Evolutionary conservation across 2,888 invertebrate genomes (phyloP).

Genomic region (Temnothorax ravouxi): DNA sequence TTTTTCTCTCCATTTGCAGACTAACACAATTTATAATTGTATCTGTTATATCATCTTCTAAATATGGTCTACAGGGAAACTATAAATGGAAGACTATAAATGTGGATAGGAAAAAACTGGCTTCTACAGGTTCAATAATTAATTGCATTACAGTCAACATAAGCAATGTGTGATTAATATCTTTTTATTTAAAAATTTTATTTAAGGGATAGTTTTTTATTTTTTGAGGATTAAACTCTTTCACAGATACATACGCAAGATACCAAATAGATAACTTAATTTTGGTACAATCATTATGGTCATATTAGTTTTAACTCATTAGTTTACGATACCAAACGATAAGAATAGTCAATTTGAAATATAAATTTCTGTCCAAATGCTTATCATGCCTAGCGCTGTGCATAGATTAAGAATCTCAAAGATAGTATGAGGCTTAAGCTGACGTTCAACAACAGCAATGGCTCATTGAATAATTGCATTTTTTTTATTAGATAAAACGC

Average conservation of each 20-base stretch:
- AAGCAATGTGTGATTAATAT: constrained; percentile 1
- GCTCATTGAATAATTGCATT: constrained; percentile 5
- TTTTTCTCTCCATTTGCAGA: constrained; percentile 34
- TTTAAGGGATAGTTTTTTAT: background rate
- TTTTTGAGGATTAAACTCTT: background rate
- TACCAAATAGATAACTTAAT: constrained; percentile 15
- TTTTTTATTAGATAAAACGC: constrained; percentile 20
- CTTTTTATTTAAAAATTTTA: background rate
- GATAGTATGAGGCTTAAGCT: constrained; percentile 49
- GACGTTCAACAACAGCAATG: constrained; percentile 16
- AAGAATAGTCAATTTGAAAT: constrained; percentile 49
- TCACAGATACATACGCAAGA: background rate
- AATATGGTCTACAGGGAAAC: constrained; percentile 16
- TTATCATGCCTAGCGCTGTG: constrained; percentile 50
- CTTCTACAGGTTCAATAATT: constrained; percentile 18
- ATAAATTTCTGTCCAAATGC: constrained; percentile 52
- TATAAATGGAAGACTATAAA: background rate
- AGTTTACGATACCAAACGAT: constrained; percentile 30
- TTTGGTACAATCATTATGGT: constrained; percentile 36
- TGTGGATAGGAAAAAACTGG: constrained; percentile 16
- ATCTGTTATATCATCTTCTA: constrained; percentile 23
- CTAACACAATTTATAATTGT: constrained; percentile 41
- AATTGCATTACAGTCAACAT: background rate
- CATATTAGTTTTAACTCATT: constrained; percentile 29
- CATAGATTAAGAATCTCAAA: constrained; percentile 47